These are phyloP conservation scores for Phanerotoma sp. DNA, from an alignment of 2,888 invertebrate species.

Conservation along the genomic window DNA sequence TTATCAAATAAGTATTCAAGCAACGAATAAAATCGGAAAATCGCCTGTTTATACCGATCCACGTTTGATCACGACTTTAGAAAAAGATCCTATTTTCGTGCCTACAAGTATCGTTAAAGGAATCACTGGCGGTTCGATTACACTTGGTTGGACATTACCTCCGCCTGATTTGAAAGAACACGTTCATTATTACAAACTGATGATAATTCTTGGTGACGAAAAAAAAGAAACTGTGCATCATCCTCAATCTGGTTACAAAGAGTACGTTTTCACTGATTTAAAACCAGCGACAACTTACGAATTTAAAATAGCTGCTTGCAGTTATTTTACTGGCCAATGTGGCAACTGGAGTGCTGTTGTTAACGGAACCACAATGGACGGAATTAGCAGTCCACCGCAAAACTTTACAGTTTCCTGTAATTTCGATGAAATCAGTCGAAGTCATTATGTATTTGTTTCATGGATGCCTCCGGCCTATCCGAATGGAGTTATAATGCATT, in stretches of 20 bases:
- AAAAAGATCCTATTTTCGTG: slow-evolving; percentile 74
- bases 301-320: slow-evolving; percentile 81
- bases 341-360: slow-evolving; percentile 77
- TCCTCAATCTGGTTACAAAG: slow-evolving; percentile 64
- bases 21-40: slow-evolving; percentile 67
- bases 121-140: slow-evolving; percentile 71
- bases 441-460: slow-evolving; percentile 67
- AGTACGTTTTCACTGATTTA: slow-evolving; percentile 77
- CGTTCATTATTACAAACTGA: slow-evolving; percentile 75
- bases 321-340: slow-evolving; percentile 73
- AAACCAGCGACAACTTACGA: slow-evolving; percentile 78
- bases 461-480: slow-evolving; percentile 75
- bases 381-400: slow-evolving; percentile 73
- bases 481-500: slow-evolving; percentile 78
- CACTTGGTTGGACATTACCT: slow-evolving; percentile 77
- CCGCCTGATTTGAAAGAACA: slow-evolving; percentile 66
- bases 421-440: slow-evolving; percentile 63
- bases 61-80: slow-evolving; percentile 65
- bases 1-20: slow-evolving; percentile 69
- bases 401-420: slow-evolving; percentile 69
- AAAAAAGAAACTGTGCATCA: slow-evolving; percentile 64
- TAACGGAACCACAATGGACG: slow-evolving; percentile 82
- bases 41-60: slow-evolving; percentile 61
- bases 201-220: slow-evolving; percentile 60
- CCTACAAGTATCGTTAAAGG: slow-evolving; percentile 79